A percentile compares a stretch with the other conserved stretches of the same genome.
Evolutionary conservation across 2,888 invertebrate species (phyloP).

Genomic region (Frankliniella fusca): DNA sequence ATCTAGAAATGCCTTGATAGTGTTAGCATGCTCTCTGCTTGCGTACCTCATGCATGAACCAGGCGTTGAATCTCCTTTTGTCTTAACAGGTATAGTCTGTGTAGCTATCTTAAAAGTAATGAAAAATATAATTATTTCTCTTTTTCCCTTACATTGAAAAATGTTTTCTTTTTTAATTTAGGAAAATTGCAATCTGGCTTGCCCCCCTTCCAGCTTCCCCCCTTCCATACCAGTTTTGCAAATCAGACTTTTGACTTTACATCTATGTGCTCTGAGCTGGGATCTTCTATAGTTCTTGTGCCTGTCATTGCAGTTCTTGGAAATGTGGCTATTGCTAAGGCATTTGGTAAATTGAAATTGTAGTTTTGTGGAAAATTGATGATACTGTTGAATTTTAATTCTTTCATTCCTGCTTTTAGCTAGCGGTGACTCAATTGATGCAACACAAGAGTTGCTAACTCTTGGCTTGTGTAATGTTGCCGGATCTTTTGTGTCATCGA

Average conservation of each 20-base stretch:
- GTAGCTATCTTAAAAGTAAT: constrained; percentile 41
- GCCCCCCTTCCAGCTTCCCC: constrained; percentile 63
- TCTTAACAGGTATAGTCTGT: constrained; percentile 59
- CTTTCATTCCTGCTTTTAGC: constrained; percentile 49
- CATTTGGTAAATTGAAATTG: constrained; percentile 66
- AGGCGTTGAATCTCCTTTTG: constrained; percentile 58
- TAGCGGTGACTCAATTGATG: constrained; percentile 74
- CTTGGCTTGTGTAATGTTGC: constrained; percentile 78
- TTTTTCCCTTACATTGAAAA: neutral
- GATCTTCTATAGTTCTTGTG: constrained; percentile 78
- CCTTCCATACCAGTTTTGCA: constrained; percentile 61
- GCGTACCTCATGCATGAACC: constrained; percentile 59
- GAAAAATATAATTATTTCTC: constrained; percentile 43
- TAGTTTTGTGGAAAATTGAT: neutral
- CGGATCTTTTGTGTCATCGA: constrained; percentile 83
- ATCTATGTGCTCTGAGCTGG: constrained; percentile 74
- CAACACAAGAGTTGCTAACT: constrained; percentile 85
- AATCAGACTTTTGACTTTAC: constrained; percentile 58
- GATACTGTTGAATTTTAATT: constrained; percentile 22
- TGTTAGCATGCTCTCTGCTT: constrained; percentile 65
- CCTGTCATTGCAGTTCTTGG: constrained; percentile 88
- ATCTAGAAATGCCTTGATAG: constrained; percentile 78
- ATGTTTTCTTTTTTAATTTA: constrained; percentile 35
- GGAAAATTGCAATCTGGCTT: constrained; percentile 60
- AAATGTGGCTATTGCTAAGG: constrained; percentile 92